Evolutionary conservation across 2,797 vertebrate species (phyloP).

Genomic region (Catharus ustulatus): DNA sequence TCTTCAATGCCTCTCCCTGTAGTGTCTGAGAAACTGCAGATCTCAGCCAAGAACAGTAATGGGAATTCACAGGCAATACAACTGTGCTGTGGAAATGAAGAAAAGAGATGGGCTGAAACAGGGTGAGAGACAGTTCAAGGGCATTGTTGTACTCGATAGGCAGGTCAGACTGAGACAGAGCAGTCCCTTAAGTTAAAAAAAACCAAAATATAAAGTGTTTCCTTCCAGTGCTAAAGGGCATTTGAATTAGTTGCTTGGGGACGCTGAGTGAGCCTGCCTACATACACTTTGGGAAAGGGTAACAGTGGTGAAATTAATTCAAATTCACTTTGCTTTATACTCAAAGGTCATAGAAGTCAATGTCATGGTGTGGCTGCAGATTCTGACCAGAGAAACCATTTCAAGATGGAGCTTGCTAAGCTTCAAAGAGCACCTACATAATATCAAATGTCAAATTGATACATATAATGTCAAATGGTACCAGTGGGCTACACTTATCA

Average conservation of each 20-base stretch:
- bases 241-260: slow-evolving; percentile 1
- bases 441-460: neutral
- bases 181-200: neutral
- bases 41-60: slow-evolving; percentile 13
- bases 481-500: neutral
- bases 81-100: neutral
- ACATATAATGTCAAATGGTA: neutral
- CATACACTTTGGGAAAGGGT: neutral
- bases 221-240: neutral
- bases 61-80: slow-evolving; percentile 32
- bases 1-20: neutral
- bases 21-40: neutral
- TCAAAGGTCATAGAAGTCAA: slow-evolving; percentile 5
- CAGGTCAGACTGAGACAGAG: neutral
- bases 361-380: neutral
- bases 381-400: slow-evolving; percentile 1
- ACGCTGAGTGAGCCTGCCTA: neutral
- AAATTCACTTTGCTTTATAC: neutral
- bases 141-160: neutral
- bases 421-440: neutral
- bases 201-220: neutral
- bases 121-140: slow-evolving; percentile 48
- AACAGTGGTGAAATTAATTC: neutral
- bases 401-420: neutral
- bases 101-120: slow-evolving; percentile 2